A percentile compares a stretch with the other conserved stretches of the same genome.
Evolutionary conservation across 35 echinoderm and acorn worm species (phyloP).

Genomic region (Hemicentrotus pulcherrimus): DNA sequence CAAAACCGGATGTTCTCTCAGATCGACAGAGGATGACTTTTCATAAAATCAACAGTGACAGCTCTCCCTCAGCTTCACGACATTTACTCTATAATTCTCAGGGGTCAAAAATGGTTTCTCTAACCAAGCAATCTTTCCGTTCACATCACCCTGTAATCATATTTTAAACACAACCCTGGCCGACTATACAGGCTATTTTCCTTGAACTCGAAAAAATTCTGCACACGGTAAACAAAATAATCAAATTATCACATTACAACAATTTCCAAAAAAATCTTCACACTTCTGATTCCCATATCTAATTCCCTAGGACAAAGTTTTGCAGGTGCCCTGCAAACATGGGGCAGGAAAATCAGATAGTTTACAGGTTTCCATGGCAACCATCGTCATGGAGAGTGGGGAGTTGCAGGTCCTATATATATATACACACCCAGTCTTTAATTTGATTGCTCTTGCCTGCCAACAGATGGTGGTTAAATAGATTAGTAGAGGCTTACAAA

Average conservation of each 20-base stretch:
- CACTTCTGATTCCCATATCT: background rate
- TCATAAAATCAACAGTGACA: background rate
- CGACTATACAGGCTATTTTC: background rate
- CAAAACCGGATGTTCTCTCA: background rate
- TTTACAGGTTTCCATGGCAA: background rate
- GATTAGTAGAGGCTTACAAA: constrained; percentile 29
- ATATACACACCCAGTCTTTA: background rate
- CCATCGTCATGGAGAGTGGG: background rate
- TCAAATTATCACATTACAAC: constrained; percentile 10
- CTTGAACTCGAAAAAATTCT: background rate
- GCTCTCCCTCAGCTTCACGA: background rate
- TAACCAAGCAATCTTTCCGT: background rate
- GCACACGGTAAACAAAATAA: background rate
- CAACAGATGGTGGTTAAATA: constrained; percentile 27
- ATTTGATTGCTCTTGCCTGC: constrained; percentile 17
- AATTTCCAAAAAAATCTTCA: background rate
- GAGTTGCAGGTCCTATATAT: background rate
- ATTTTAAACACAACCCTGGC: background rate
- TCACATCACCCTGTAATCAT: background rate
- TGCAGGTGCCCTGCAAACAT: background rate
- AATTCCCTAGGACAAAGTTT: background rate
- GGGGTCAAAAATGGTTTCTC: background rate
- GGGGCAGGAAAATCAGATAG: background rate
- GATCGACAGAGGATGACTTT: background rate
- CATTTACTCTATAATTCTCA: background rate